Evolutionary conservation across 1,140 invertebrate species (phyloP).

Genomic region (Drosophila suzukii): DNA sequence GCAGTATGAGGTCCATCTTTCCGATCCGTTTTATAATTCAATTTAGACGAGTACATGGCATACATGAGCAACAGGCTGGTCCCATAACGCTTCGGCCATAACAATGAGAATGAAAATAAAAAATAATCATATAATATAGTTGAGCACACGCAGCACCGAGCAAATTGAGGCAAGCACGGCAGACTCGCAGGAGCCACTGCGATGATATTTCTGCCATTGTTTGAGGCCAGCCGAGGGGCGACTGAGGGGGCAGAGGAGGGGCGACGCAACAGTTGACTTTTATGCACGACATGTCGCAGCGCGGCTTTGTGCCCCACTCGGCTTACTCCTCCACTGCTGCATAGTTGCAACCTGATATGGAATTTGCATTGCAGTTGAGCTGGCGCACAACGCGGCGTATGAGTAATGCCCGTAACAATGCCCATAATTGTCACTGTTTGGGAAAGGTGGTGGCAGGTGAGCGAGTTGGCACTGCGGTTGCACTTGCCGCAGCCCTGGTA

Average conservation of each 20-base stretch:
- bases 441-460: conserved; percentile 10
- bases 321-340: conserved; percentile 37
- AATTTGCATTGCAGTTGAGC: conserved; percentile 36
- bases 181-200: conserved; percentile 11
- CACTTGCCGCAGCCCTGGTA: conserved; percentile 13
- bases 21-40: conserved; percentile 64
- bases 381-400: conserved; percentile 49
- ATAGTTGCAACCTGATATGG: conserved; percentile 59
- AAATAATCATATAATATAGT: conserved; percentile 77
- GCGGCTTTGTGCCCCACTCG: conserved; percentile 23
- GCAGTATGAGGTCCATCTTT: neutral
- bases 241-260: neutral
- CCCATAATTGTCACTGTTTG: conserved; percentile 51
- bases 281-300: conserved; percentile 65
- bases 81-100: conserved; percentile 69
- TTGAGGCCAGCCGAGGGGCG: neutral
- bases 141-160: conserved; percentile 60
- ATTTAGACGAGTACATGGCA: conserved; percentile 47
- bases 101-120: conserved; percentile 78
- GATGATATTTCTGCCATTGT: conserved; percentile 15
- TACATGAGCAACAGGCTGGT: conserved; percentile 64
- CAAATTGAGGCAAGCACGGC: conserved; percentile 60
- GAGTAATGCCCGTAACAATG: conserved; percentile 59
- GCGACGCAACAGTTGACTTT: conserved; percentile 75
- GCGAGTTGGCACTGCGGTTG: conserved; percentile 13